These are phyloP conservation scores for Leucopternis melanops DNA, from an alignment of 2,113 vertebrate genomes.

Conservation along the genomic window DNA sequence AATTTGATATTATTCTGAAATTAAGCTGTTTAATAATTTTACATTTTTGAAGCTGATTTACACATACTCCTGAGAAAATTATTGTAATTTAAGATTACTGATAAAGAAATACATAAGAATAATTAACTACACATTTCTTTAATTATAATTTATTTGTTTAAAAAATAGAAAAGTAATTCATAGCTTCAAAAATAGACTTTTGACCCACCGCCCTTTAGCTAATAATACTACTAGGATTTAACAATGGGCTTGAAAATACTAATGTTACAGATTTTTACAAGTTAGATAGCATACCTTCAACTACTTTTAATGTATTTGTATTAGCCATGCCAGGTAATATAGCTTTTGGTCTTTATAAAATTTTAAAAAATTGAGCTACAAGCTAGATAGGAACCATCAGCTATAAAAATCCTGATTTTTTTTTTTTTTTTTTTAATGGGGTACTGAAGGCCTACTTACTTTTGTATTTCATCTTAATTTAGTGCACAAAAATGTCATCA, in stretches of 20 bases:
- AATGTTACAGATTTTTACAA: background rate
- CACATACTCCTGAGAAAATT: background rate
- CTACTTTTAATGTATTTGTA: background rate
- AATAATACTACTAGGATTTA: background rate
- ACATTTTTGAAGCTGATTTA: background rate
- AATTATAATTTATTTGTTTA: background rate
- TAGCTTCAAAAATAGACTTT: background rate
- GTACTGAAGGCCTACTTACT: background rate
- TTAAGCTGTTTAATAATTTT: background rate
- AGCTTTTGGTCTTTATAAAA: background rate
- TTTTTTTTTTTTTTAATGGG: background rate
- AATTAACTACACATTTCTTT: background rate
- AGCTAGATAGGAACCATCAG: background rate
- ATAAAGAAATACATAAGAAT: background rate
- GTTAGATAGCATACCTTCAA: background rate
- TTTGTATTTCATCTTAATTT: background rate
- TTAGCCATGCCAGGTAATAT: background rate
- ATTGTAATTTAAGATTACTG: background rate
- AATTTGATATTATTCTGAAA: background rate
- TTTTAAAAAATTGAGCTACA: background rate
- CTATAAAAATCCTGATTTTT: background rate
- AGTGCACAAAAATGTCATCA: background rate
- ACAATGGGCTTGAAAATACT: background rate
- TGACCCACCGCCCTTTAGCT: background rate
- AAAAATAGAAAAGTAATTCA: background rate